phyloP scores from a whole-genome alignment of 2,888 invertebrate species.

The Dendrolimus houi region DNA sequence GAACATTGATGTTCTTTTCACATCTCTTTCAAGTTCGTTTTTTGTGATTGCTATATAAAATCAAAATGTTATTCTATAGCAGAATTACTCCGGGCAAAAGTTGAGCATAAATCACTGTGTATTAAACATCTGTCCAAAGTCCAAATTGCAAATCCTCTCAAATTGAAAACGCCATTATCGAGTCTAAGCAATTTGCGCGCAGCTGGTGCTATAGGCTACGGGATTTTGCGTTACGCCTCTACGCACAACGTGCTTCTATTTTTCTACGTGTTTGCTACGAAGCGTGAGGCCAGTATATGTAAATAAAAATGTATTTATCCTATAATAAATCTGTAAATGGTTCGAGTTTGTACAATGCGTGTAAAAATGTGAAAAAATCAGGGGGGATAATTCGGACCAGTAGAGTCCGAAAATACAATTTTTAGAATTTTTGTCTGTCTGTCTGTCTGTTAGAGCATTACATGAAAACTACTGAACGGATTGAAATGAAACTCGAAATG shows the following conservation, averaged over 20 bases:
- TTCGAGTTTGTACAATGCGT: no score
- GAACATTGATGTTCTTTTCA: slow-evolving; percentile 4
- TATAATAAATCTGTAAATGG: no score
- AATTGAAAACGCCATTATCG: slow-evolving; percentile 74
- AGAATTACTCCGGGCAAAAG: neutral
- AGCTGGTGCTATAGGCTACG: slow-evolving; percentile 58
- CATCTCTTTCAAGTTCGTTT: neutral
- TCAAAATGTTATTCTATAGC: neutral
- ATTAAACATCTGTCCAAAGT: slow-evolving; percentile 32
- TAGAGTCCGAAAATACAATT: no score
- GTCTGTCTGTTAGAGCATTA: no score
- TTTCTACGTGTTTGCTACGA: neutral
- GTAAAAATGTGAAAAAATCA: no score
- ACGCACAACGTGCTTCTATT: slow-evolving; percentile 12
- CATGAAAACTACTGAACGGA: no score
- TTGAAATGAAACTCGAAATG: no score
- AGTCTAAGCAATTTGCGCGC: slow-evolving; percentile 65
- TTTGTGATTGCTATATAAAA: neutral
- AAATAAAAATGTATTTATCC: no score
- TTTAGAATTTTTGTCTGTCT: no score
- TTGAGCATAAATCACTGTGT: slow-evolving; percentile 13
- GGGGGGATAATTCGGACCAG: no score
- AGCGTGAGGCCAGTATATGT: no score
- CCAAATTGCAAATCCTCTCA: slow-evolving; percentile 62
- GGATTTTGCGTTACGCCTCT: slow-evolving; percentile 14